phyloP scores from a whole-genome alignment of 2,113 vertebrate genomes.

The Callopanchax toddi region DNA sequence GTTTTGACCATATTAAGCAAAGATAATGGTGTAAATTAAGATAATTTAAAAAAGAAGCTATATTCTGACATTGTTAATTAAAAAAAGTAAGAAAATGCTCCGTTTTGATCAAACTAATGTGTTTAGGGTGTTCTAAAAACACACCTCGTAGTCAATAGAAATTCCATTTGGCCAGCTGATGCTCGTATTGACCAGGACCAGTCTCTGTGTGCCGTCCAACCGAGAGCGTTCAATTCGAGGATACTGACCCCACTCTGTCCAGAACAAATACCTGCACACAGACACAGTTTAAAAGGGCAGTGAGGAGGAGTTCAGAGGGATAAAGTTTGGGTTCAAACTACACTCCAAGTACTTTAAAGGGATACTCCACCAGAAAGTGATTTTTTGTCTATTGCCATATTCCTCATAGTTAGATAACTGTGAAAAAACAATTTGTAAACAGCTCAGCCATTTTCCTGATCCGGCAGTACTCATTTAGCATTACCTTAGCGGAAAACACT shows the following conservation, averaged over 20 bases:
- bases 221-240: constrained; percentile 93
- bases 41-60: too few species aligned
- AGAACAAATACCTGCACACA: constrained; percentile 90
- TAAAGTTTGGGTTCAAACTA: too few species aligned
- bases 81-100: neutral
- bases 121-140: constrained; percentile 6
- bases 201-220: constrained; percentile 87
- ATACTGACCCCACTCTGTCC: constrained; percentile 98
- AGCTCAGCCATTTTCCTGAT: too few species aligned
- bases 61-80: neutral
- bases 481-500: too few species aligned
- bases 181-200: constrained; percentile 90
- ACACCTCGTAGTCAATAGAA: constrained; percentile 93
- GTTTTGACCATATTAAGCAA: too few species aligned
- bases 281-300: constrained; percentile 1
- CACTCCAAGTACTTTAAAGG: too few species aligned
- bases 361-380: too few species aligned
- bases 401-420: too few species aligned
- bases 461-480: too few species aligned
- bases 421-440: too few species aligned
- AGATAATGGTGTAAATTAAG: too few species aligned
- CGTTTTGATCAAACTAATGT: neutral
- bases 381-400: too few species aligned
- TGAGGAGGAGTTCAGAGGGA: neutral
- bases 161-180: constrained; percentile 99